Base-by-base conservation (phyloP, 2,888 invertebrate genomes). In the Hypercompe scribonia region DNA sequence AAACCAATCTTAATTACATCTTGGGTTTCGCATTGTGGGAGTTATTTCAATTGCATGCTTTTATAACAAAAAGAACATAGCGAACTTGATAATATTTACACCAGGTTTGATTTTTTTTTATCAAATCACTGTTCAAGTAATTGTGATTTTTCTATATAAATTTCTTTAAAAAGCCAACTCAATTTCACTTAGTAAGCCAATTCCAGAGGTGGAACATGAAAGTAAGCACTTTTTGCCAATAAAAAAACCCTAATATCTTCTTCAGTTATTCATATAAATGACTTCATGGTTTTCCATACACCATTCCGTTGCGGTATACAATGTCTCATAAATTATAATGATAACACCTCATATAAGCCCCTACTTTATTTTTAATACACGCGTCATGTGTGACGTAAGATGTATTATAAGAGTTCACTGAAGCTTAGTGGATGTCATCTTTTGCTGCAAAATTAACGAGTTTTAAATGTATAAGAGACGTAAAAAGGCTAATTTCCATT, bases 11-110 rank as follows among this genome's bases (percentile, higher is more conserved):
- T 81, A 87, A 87, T 86, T 85, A 87, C 84, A 82, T 77, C 65
- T 80, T 84, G 84, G 84, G 87, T 85, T 72, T 82, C 84, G 85
- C 79, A 85, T 81, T 75, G 84, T 86, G 82, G 78, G 78, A 77
- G 74, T 78, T 81, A 72, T 79, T 74, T 73, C 36, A 74, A 78
- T 74, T 76, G 64, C 72, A 72, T 73, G 79, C 15, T 72, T 76
- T 81, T 78, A 54, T 11, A 70, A 24, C 28, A 78, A 76, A 79
- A 79, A 76, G 78, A 77, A 75, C 73, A 61, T 68, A 13, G 71
- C 70, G 65, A 67, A 74, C 68, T 73, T 75, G 79, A 75, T 74
- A 71, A 73, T 82, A 54, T 36, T 36, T 68, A 75, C 76, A 77
- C 74, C 66, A 72, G 65, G 77, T 79, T 76, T 75, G 76, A 73